A percentile compares a stretch with the other conserved stretches of the same genome.
Conservation (phyloP, 2,797 vertebrate genomes). For the Neomorphus geoffroyi region DNA sequence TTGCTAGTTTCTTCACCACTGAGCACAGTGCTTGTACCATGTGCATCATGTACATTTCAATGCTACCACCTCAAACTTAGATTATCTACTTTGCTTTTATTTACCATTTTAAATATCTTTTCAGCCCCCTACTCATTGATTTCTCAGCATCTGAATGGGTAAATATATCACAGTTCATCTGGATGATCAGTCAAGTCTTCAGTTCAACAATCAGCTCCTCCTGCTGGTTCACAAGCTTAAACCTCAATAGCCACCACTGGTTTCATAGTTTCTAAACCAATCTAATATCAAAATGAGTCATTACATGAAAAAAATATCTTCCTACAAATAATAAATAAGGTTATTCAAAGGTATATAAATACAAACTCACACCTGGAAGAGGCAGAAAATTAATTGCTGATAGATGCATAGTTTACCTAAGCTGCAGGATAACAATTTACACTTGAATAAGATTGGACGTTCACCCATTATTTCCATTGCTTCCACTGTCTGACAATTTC, state of each 20-base stretch:
- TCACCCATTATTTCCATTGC: constrained; percentile 32
- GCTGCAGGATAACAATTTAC: not conserved
- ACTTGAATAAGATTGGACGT: constrained; percentile 4
- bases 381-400: constrained; percentile 27
- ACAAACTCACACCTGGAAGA: not conserved
- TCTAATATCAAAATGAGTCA: not conserved
- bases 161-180: not conserved
- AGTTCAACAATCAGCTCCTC: not conserved
- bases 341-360: not conserved
- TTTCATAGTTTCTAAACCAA: not conserved
- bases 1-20: not conserved
- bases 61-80: not conserved
- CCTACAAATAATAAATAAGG: not conserved
- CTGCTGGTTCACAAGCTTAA: not conserved
- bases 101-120: not conserved
- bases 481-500: constrained; percentile 30
- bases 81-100: not conserved
- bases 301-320: not conserved
- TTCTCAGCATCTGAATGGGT: not conserved
- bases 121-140: not conserved
- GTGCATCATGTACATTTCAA: rapidly evolving
- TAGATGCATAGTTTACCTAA: not conserved
- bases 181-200: not conserved
- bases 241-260: not conserved
- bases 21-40: rapidly evolving